A percentile compares a stretch with the other conserved stretches of the same genome.
Conservation (phyloP, 2,888 invertebrate genomes). For the Coremacera marginata region DNA sequence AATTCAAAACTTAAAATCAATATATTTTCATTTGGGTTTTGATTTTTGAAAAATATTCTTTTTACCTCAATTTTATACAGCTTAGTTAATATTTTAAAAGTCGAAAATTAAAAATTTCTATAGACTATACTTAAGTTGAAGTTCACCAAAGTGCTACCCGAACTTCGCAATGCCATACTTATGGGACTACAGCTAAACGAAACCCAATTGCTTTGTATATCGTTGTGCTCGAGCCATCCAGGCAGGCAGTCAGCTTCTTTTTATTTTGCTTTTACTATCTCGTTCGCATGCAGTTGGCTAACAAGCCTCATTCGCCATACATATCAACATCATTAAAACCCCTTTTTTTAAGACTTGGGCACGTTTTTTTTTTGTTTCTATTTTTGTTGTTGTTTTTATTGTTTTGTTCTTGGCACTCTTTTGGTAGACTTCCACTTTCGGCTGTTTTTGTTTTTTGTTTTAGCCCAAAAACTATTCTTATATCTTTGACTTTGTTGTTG, state of each 20-base stretch:
- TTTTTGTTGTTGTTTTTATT: neutral
- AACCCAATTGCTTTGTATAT: neutral
- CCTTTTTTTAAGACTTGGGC: conserved; percentile 28
- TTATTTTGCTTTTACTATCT: conserved; percentile 3
- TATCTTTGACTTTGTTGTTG: conserved; percentile 23
- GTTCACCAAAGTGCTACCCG: too few relatives aligned
- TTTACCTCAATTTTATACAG: too few relatives aligned
- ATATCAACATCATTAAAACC: conserved; percentile 36
- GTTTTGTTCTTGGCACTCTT: neutral
- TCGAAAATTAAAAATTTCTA: too few relatives aligned
- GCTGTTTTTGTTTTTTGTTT: conserved; percentile 17
- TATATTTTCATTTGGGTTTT: too few relatives aligned
- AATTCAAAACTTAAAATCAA: too few relatives aligned
- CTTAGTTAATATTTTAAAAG: too few relatives aligned
- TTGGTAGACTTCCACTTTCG: neutral
- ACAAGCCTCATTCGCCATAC: conserved; percentile 37
- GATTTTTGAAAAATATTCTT: too few relatives aligned
- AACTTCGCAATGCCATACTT: too few relatives aligned
- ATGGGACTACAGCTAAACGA: too few relatives aligned
- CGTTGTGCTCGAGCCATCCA: neutral
- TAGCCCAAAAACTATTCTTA: conserved; percentile 28
- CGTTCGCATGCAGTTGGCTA: conserved; percentile 22
- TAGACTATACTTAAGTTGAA: too few relatives aligned
- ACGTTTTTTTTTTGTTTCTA: conserved; percentile 9
- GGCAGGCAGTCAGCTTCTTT: too few relatives aligned